Evolutionary conservation across 2,888 invertebrate genomes (phyloP).

Genomic region (Pilophorus perplexus): DNA sequence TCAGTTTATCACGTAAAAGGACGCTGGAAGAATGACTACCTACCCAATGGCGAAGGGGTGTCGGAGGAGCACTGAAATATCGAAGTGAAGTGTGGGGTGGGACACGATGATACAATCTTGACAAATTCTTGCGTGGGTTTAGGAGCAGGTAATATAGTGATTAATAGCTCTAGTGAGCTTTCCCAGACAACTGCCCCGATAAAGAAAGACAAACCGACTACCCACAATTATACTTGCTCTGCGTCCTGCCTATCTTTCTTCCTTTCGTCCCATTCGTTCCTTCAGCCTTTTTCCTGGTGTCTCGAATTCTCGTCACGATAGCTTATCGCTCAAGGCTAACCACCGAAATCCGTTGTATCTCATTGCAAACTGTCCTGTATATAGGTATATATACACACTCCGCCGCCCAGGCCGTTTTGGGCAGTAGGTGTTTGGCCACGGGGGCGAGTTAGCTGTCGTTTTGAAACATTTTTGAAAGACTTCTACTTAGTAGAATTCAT

Average conservation of each 20-base stretch:
- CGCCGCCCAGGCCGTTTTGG: too few species aligned
- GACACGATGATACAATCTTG: constrained; percentile 43
- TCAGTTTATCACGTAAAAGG: constrained; percentile 38
- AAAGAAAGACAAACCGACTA: constrained; percentile 42
- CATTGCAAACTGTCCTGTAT: constrained; percentile 5
- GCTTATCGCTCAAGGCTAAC: constrained; percentile 28
- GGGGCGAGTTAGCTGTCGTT: too few species aligned
- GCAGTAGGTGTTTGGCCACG: too few species aligned
- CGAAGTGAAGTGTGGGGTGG: constrained; percentile 38
- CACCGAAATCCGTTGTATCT: background rate
- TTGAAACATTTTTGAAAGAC: too few species aligned
- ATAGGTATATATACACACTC: too few species aligned
- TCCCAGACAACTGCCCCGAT: constrained; percentile 41
- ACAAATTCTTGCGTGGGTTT: constrained; percentile 44
- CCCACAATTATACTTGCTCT: constrained; percentile 38
- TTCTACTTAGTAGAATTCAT: too few species aligned
- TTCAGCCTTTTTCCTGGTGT: constrained; percentile 4
- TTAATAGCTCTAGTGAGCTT: constrained; percentile 43
- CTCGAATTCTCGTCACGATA: constrained; percentile 30
- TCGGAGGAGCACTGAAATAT: constrained; percentile 33
- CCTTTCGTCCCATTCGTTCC: constrained; percentile 9
- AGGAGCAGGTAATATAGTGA: constrained; percentile 44
- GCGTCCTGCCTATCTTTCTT: background rate
- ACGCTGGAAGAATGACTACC: constrained; percentile 19
- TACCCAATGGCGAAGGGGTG: background rate